Percentiles rank a stretch among this genome's conserved stretches.
These are phyloP conservation scores for Whitmania pigra DNA, from an alignment of 1,140 invertebrate species.

Conservation along the genomic window DNA sequence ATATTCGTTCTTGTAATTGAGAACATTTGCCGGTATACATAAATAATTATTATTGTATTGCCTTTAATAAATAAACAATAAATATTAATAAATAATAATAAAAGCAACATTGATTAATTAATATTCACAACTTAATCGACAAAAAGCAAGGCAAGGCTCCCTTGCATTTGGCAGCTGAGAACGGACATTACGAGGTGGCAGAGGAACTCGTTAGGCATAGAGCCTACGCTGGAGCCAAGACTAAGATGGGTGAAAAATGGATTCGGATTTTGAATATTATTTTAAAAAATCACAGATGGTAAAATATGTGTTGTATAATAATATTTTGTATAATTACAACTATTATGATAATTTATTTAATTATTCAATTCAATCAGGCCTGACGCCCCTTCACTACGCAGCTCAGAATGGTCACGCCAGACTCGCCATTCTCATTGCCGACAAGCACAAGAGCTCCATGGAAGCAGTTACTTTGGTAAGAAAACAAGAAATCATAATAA, in stretches of 20 bases:
- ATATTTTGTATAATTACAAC: background rate
- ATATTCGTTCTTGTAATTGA: no score
- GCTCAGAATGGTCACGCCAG: slow-evolving; percentile 61
- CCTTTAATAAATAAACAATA: no score
- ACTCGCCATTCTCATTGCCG: background rate
- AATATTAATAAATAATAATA: no score
- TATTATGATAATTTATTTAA: background rate
- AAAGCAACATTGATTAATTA: no score
- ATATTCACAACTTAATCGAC: no score
- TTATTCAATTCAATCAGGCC: slow-evolving; percentile 53
- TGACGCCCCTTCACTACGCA: slow-evolving; percentile 50
- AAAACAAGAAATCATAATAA: background rate
- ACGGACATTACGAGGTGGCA: slow-evolving; percentile 75
- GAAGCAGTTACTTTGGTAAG: background rate
- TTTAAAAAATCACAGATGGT: background rate
- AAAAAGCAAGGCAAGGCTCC: slow-evolving; percentile 64
- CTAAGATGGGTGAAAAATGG: slow-evolving; percentile 58
- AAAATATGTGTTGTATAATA: background rate
- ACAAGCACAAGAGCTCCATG: background rate
- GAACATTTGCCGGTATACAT: no score
- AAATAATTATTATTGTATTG: no score
- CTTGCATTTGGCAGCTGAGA: slow-evolving; percentile 84
- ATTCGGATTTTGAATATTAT: background rate
- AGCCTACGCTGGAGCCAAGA: slow-evolving; percentile 81
- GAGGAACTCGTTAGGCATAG: slow-evolving; percentile 88